phyloP scores from a whole-genome alignment of 2,113 vertebrate genomes.

The Martes martes region DNA sequence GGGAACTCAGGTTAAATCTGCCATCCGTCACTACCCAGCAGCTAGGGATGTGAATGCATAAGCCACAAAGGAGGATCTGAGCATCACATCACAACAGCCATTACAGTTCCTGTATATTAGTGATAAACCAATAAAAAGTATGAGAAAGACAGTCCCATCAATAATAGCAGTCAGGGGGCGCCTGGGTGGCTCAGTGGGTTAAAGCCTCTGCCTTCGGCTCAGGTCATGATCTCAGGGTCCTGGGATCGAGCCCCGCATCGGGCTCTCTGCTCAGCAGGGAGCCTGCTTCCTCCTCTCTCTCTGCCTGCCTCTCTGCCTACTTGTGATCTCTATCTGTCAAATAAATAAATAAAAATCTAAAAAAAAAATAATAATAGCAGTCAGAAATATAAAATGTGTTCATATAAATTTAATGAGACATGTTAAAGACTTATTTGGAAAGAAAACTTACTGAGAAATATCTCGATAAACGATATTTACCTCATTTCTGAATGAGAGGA shows the following conservation, averaged over 20 bases:
- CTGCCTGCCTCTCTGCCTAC: no score
- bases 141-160: background rate
- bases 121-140: background rate
- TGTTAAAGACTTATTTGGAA: background rate
- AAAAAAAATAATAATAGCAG: background rate
- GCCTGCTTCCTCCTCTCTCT: no score
- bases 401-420: background rate
- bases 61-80: background rate
- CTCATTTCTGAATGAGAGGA: conserved; percentile 22
- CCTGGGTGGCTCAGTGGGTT: no score
- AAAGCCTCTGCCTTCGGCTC: no score
- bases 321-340: no score
- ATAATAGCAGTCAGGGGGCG: background rate
- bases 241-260: no score
- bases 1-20: background rate
- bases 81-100: background rate
- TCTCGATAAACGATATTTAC: background rate
- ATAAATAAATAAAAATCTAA: no score
- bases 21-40: background rate
- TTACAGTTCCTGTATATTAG: background rate
- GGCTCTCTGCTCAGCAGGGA: no score
- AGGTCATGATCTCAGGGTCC: no score
- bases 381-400: conserved; percentile 1
- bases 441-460: conserved; percentile 26
- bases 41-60: background rate